phyloP scores from a whole-genome alignment of 2,797 vertebrate genomes.

The Florisuga fusca region DNA sequence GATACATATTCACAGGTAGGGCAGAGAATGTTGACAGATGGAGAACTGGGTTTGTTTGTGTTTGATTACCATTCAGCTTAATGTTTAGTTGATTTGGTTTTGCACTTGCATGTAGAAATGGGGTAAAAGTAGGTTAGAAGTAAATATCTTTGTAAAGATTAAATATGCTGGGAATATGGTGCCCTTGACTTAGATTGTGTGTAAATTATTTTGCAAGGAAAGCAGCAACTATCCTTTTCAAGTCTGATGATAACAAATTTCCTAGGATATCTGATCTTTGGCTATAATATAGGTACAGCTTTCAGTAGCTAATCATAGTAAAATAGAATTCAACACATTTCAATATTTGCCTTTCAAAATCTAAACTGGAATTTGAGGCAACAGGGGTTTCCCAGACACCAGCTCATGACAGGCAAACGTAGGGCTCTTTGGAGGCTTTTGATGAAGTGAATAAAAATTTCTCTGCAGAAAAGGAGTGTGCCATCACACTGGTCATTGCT shows the following conservation, averaged over 20 bases:
- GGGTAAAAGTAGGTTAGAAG: neutral
- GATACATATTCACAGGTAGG: neutral
- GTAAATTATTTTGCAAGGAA: constrained; percentile 20
- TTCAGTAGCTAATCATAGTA: neutral
- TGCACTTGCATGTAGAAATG: neutral
- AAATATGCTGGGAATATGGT: neutral
- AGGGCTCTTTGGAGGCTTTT: neutral
- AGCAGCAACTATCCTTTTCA: neutral
- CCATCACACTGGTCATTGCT: neutral
- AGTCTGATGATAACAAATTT: neutral
- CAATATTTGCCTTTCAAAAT: neutral
- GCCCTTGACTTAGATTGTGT: neutral
- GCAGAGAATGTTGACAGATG: neutral
- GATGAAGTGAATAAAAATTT: neutral
- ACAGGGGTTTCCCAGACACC: neutral
- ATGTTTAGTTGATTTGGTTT: neutral
- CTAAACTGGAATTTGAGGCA: neutral
- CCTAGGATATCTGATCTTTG: neutral
- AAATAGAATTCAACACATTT: neutral
- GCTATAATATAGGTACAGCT: neutral
- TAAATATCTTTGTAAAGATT: neutral
- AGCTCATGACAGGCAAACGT: fast-evolving
- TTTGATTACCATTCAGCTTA: neutral
- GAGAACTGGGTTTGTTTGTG: neutral
- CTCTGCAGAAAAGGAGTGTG: neutral